Conservation (phyloP, 2,797 vertebrate species). For the Danio tinwini region DNA sequence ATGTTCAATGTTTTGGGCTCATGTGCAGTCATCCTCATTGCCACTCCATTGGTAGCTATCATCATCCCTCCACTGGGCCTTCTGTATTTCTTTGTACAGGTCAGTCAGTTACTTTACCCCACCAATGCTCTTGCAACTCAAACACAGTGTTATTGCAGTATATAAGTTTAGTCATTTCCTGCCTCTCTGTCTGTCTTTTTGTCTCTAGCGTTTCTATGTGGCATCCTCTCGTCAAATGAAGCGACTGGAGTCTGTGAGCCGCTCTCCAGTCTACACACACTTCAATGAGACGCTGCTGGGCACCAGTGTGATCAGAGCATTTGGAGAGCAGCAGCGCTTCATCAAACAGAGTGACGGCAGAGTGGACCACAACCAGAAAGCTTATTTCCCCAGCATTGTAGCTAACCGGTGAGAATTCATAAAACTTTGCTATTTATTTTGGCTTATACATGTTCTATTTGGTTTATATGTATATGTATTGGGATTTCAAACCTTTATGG, state of each 20-base stretch:
- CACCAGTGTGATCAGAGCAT: conserved; percentile 91
- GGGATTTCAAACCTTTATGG: no score
- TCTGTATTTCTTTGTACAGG: conserved; percentile 94
- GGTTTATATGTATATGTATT: background rate
- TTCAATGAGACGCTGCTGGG: conserved; percentile 94
- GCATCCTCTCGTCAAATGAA: conserved; percentile 94
- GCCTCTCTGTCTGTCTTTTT: conserved; percentile 34
- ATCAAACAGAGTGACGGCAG: conserved; percentile 86
- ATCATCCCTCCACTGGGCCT: conserved; percentile 89
- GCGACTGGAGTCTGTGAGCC: conserved; percentile 92
- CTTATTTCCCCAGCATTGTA: conserved; percentile 93
- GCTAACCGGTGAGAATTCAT: conserved; percentile 86
- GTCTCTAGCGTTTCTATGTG: conserved; percentile 90
- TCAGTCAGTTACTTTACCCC: conserved; percentile 60
- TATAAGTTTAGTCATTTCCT: background rate
- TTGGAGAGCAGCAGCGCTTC: conserved; percentile 89
- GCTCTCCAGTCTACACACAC: conserved; percentile 93
- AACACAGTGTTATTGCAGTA: background rate
- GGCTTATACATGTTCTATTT: no score
- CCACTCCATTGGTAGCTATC: conserved; percentile 87
- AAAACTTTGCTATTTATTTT: background rate
- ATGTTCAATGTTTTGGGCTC: conserved; percentile 87
- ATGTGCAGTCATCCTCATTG: conserved; percentile 86
- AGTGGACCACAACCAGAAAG: conserved; percentile 94
- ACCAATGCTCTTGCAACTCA: background rate